Evolutionary conservation across 2,113 vertebrate genomes (phyloP).

Genomic region (Gorsachius goisagi): DNA sequence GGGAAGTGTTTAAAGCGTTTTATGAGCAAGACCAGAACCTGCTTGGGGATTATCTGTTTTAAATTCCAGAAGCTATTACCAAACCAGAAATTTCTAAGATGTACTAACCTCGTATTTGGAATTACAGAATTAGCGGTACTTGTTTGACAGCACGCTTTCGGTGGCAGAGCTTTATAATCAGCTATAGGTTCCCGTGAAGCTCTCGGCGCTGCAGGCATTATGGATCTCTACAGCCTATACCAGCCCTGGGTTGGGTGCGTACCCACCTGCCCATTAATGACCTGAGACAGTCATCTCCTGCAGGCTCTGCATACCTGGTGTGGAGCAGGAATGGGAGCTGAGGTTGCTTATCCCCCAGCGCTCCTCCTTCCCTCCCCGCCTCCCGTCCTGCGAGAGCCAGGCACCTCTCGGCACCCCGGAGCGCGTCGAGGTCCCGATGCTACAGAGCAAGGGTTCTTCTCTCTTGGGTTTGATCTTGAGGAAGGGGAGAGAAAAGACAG

Average conservation of each 20-base stretch:
- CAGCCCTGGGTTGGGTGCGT: neutral
- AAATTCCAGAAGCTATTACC: neutral
- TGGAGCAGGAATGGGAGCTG: neutral
- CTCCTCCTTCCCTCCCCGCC: neutral
- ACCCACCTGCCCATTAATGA: neutral
- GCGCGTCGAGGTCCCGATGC: too few relatives aligned
- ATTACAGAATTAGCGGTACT: neutral
- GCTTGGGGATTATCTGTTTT: neutral
- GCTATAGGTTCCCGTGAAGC: fast-evolving
- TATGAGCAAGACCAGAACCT: neutral
- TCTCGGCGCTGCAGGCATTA: fast-evolving
- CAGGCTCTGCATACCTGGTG: too few relatives aligned
- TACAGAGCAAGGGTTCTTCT: too few relatives aligned
- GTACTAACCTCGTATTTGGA: neutral
- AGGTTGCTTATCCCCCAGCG: fast-evolving
- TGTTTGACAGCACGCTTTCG: neutral
- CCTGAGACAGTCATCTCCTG: fast-evolving
- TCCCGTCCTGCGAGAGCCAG: too few relatives aligned
- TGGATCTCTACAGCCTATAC: fast-evolving
- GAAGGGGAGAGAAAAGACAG: neutral
- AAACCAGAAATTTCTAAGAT: neutral
- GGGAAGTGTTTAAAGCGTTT: neutral
- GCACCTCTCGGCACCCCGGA: too few relatives aligned
- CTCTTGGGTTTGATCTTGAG: neutral
- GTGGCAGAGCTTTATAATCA: neutral